Base-by-base conservation (phyloP, 2,797 vertebrate genomes). In the Bovichtus diacanthus region DNA sequence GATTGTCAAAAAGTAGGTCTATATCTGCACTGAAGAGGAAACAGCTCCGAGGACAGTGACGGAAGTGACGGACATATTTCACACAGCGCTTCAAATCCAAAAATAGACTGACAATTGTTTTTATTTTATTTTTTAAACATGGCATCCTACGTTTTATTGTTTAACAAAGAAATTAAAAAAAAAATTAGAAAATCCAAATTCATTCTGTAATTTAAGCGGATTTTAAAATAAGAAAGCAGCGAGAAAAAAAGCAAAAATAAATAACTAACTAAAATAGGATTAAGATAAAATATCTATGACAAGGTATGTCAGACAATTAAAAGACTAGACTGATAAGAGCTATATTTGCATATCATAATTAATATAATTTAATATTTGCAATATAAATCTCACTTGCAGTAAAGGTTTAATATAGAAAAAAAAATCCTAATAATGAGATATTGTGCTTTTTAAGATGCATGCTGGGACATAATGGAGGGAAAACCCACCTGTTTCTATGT, bases 41-140 rank as follows among this genome's bases (percentile, higher is more conserved):
- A 47, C 51, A 38, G 39, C 15, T 81, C 46, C 11, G 38, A 41
- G 69, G 55, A 89, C 87, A 91, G 87, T 73, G 89, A 83, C 82
- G 82, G 87, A 88, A 89, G 83, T 2, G 82, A 67, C 78, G 7
- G 2, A 10, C 12, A 51, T 1, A 1, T 23, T 53, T 66, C 41
- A 38, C 16, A 7, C 31, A 31, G 16, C 56, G 19, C 9, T 36
- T 43, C 9, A 41, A 34, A 43, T 12, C 50, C 19, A 53, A 9
- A 19, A 34, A 2, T 1, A 50, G 1, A 19, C 18, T 5, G 12
- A 31, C 12, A 8, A 2, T 4, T 15, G 4, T 12, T 27, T 7
- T 1, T 31, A 29, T 3, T 29, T 29, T 29, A 7, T 21, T 50
- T 25, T 34, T 6, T 7, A n/a, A 36, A 44, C 16, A 31, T 15